phyloP scores from a whole-genome alignment of 2,113 vertebrate genomes.

The Thalassoma bifasciatum region DNA sequence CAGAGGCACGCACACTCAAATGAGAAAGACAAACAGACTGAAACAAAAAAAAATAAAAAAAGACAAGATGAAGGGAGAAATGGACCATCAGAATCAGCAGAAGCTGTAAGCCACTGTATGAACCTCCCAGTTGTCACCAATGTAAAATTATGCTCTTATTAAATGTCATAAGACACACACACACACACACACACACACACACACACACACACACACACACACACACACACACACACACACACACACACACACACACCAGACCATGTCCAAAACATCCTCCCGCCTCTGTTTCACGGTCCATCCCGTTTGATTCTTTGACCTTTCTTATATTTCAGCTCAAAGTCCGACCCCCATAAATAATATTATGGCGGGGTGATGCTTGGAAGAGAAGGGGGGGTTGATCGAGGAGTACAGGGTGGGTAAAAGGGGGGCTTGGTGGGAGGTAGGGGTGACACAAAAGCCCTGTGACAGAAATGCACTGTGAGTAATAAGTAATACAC shows the following conservation, averaged over 20 bases:
- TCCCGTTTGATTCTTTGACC: slow-evolving; percentile 77
- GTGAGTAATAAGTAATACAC: slow-evolving; percentile 88
- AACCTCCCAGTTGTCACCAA: slow-evolving; percentile 57
- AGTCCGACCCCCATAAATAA: slow-evolving; percentile 85
- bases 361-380: slow-evolving; percentile 51
- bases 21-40: not conserved
- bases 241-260: slow-evolving; percentile 10
- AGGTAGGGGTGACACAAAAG: slow-evolving; percentile 76
- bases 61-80: slow-evolving; percentile 15
- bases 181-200: slow-evolving; percentile 9
- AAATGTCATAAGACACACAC: slow-evolving; percentile 50
- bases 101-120: slow-evolving; percentile 48
- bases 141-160: slow-evolving; percentile 58
- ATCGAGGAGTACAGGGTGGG: slow-evolving; percentile 56
- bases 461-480: slow-evolving; percentile 85
- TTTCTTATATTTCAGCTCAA: slow-evolving; percentile 80
- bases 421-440: slow-evolving; percentile 18
- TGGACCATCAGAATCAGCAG: not conserved
- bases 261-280: slow-evolving; percentile 23
- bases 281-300: slow-evolving; percentile 21
- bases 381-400: slow-evolving; percentile 19
- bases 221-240: slow-evolving; percentile 3
- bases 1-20: not conserved
- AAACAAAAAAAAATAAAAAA: not conserved
- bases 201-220: slow-evolving; percentile 4